Conservation (phyloP, 1,140 invertebrate species). For the Octopus sinensis region DNA sequence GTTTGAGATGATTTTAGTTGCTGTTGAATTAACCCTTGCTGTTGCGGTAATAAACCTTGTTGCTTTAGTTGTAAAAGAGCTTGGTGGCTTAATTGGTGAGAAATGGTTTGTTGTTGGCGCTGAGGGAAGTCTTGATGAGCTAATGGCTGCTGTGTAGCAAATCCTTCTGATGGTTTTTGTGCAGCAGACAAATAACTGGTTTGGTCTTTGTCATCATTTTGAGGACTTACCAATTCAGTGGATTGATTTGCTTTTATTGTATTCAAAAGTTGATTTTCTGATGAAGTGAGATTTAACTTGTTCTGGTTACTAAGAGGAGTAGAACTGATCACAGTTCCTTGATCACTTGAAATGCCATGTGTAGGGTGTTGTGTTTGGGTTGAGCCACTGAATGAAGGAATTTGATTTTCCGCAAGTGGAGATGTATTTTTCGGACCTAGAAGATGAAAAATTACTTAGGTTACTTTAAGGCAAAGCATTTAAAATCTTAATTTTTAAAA, state of each 20-base stretch:
- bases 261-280: background rate
- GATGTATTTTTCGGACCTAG: too few species aligned
- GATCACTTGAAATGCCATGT: too few species aligned
- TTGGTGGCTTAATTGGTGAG: background rate
- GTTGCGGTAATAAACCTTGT: background rate
- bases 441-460: too few species aligned
- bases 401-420: too few species aligned
- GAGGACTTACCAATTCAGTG: background rate
- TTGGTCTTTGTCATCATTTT: background rate
- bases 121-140: conserved; percentile 11
- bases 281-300: background rate
- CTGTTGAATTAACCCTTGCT: background rate
- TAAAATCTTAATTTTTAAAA: too few species aligned
- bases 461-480: too few species aligned
- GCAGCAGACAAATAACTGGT: background rate
- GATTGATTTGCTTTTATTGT: background rate
- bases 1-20: background rate
- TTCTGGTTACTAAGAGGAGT: background rate
- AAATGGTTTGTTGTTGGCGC: conserved; percentile 5
- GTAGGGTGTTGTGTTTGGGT: too few species aligned
- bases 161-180: background rate
- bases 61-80: background rate
- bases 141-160: background rate
- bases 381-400: too few species aligned
- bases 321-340: too few species aligned